Evolutionary conservation across 2,888 invertebrate species (phyloP).

Genomic region (Caenorhabditis doughertyi): DNA sequence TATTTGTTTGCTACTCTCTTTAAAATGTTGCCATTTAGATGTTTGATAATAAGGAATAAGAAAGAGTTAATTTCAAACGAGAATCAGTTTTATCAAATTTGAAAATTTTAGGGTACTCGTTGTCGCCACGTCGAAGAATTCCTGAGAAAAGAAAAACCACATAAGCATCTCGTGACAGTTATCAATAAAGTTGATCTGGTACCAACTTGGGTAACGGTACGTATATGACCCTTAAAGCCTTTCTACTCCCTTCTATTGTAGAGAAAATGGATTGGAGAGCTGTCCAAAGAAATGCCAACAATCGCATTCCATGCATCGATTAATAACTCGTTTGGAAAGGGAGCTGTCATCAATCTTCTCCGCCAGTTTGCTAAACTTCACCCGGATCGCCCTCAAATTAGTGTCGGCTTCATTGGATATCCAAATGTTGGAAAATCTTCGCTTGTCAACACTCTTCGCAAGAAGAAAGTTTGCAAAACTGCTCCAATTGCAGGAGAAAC

Average conservation of each 20-base stretch:
- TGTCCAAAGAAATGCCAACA: conserved; percentile 96
- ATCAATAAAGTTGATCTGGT: conserved; percentile 94
- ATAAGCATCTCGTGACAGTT: conserved; percentile 97
- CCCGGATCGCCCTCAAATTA: conserved; percentile 94
- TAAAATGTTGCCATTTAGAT: conserved; percentile 34
- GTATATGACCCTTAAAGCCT: conserved; percentile 64
- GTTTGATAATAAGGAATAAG: no score
- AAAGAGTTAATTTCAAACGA: no score
- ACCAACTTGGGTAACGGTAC: conserved; percentile 94
- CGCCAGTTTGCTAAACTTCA: conserved; percentile 97
- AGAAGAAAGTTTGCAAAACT: conserved; percentile 97
- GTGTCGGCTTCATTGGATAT: conserved; percentile 98
- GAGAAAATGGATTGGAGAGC: conserved; percentile 95
- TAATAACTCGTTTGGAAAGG: conserved; percentile 98
- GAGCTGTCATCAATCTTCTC: conserved; percentile 94
- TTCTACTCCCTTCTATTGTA: conserved; percentile 71
- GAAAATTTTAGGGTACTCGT: conserved; percentile 86
- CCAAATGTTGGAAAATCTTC: conserved; percentile 99
- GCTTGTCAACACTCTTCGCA: conserved; percentile 95
- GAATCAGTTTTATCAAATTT: not conserved
- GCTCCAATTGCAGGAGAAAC: conserved; percentile 96
- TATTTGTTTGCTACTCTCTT: conserved; percentile 9
- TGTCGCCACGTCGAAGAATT: conserved; percentile 92
- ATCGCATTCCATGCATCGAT: conserved; percentile 99
- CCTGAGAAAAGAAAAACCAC: conserved; percentile 91